A percentile compares a stretch with the other conserved stretches of the same genome.
Conservation (phyloP, 2,888 invertebrate species). For the Sminthurinus aureus region DNA sequence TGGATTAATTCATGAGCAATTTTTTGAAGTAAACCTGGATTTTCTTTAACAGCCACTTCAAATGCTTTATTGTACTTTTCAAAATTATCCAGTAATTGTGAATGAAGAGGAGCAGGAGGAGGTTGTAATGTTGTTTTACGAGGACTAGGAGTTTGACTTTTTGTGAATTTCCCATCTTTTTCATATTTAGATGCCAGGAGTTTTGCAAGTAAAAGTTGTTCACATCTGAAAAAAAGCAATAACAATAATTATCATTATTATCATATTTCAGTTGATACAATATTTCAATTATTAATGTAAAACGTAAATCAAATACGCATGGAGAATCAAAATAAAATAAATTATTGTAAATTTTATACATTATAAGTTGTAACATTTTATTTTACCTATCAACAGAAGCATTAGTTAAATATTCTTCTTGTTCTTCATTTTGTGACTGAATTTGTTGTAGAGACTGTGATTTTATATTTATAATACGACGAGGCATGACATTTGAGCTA, state of each 20-base stretch:
- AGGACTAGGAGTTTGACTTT: not conserved
- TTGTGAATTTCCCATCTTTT: slow-evolving; percentile 27
- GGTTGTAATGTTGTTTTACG: not conserved
- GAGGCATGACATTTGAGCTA: not conserved
- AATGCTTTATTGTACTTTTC: slow-evolving; percentile 5
- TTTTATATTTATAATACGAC: not conserved
- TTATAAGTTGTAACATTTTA: not conserved
- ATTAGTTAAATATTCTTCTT: slow-evolving; percentile 1
- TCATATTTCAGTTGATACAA: not conserved
- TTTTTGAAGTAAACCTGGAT: slow-evolving; percentile 12
- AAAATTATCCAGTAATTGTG: not conserved
- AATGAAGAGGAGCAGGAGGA: not conserved
- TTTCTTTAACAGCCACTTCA: not conserved
- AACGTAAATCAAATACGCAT: not conserved
- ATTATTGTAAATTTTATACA: not conserved
- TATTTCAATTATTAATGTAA: not conserved
- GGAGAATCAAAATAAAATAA: not conserved
- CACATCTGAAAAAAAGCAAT: not conserved
- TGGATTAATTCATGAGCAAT: slow-evolving; percentile 31
- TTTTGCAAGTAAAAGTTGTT: slow-evolving; percentile 32
- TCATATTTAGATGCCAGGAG: slow-evolving; percentile 28
- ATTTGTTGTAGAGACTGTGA: not conserved
- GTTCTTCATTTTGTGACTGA: not conserved
- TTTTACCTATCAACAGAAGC: slow-evolving; percentile 25
- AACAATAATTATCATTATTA: not conserved